Evolutionary conservation across 2,113 vertebrate species (phyloP), one percentile per base, ranked within the genome.

Genomic region (Macaca mulatta): DNA sequence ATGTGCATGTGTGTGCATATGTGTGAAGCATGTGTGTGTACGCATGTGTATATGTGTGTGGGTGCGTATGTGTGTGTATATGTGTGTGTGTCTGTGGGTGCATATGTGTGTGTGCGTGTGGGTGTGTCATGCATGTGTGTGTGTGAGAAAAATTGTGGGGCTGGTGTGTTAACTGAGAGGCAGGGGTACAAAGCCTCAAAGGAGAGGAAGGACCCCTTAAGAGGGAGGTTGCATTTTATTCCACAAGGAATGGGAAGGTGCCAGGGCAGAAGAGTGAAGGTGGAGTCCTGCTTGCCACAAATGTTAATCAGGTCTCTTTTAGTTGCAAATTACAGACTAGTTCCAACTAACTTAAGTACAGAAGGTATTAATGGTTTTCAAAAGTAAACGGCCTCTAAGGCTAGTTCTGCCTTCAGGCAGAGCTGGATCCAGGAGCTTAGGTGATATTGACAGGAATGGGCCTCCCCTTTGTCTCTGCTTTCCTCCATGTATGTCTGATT

Each of bases 41-140:
- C 1, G 0, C 17, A 55, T 18, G 17, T 5, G 52, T 6, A 0
- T 50, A 5, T 12, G 59, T 12, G n/a, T 61, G 52, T n/a, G 3
- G 75, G n/a, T 38, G 57, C 11, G 20, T 50, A 48, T 50, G 78
- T 2, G 57, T 17, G 23, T 48, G 52, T 75, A 35, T 40, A 8
- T 23, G 16, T 30, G 38, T 20, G 48, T 48, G 90, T 45, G 55
- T 22, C 30, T 79, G 23, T 79, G 77, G 17, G 77, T 11, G 79
- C 27, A 90, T 10, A 20, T 38, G 64, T n/a, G n/a, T 61, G 52
- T 52, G 52, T 30, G 4, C 45, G 11, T 32, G 48, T 27, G 77
- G 48, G 90, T 48, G 82, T 3, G 67, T 16, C 23, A 11, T 11
- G 59, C 23, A 16, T 45, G 52, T 87, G 45, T 55, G 23, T 27